Base-by-base conservation (phyloP, 2,888 invertebrate genomes). In the Tenthredo livida region DNA sequence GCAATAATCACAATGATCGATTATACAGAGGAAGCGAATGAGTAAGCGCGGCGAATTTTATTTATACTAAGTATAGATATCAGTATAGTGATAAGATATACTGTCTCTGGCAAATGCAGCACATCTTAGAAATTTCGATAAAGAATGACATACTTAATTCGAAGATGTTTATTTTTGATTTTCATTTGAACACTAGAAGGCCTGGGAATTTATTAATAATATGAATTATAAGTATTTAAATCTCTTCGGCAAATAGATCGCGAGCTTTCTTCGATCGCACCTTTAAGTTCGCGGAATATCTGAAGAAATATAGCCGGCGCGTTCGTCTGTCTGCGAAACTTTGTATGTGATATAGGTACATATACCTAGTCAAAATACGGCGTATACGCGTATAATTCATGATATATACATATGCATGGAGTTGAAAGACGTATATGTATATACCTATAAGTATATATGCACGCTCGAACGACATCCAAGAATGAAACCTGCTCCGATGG, bases 401-500 rank as follows among this genome's bases (percentile, higher is more conserved):
- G 12, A 54, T 54, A n/a, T 54, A 54, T n/a, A 43, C 12, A 43
- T 43, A 43, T 43, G 10, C 43, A 12, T 43, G 2, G 43, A 43
- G 2, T 43, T 43, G 43, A 43, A 10, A 43, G 12, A 43, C 10
- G 43, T 33, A 33, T 33, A 33, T 33, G 33, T 33, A 33, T 33
- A 33, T 33, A 33, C 4, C 1, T 29, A 29, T 29, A 29, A 2
- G 29, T 29, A 29, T 29, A 29, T 29, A 29, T 29, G 29, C 2
- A 29, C 29, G 29, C 29, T 29, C 29, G 33, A 33, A 33, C 33
- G 33, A 33, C 2, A 33, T 33, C 25, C 40, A 40, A 21, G 73
- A 73, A 73, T 43, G 73, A 73, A 43, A 73, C 73, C 73, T 73
- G 73, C 43, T 43, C 10, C 73, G 4, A 73, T 43, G 73, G 15